Percentiles rank a stretch among this genome's conserved stretches.
Evolutionary conservation across 2,888 invertebrate species (phyloP).

Genomic region (Drosophila histrio): DNA sequence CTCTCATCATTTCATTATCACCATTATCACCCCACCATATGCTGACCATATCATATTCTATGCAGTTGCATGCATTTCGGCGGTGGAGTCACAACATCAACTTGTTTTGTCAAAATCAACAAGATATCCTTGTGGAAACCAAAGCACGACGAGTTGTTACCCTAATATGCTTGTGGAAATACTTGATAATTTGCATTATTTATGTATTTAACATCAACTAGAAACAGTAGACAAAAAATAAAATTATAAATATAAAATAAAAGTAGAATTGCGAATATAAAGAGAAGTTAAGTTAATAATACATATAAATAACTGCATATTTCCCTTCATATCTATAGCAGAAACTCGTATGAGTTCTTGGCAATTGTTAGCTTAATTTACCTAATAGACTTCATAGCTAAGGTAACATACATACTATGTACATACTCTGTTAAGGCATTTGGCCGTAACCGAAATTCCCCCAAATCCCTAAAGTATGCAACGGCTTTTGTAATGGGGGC

Average conservation of each 20-base stretch:
- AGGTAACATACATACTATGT: no score
- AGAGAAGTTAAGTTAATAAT: no score
- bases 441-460: neutral
- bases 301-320: no score
- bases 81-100: constrained; percentile 21
- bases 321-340: no score
- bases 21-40: neutral
- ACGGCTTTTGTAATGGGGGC: constrained; percentile 39
- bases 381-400: neutral
- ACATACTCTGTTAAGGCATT: constrained; percentile 1
- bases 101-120: constrained; percentile 60
- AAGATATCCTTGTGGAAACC: neutral
- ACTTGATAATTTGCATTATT: no score
- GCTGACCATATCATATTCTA: neutral
- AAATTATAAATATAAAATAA: no score
- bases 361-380: no score
- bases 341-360: no score
- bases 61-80: constrained; percentile 12
- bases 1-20: constrained; percentile 55
- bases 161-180: no score
- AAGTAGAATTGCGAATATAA: no score
- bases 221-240: no score
- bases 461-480: constrained; percentile 46
- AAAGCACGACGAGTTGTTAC: constrained; percentile 12
- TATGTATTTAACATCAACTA: no score